These are phyloP conservation scores for Diadophis punctatus DNA, from an alignment of 2,113 vertebrate species.

Conservation along the genomic window DNA sequence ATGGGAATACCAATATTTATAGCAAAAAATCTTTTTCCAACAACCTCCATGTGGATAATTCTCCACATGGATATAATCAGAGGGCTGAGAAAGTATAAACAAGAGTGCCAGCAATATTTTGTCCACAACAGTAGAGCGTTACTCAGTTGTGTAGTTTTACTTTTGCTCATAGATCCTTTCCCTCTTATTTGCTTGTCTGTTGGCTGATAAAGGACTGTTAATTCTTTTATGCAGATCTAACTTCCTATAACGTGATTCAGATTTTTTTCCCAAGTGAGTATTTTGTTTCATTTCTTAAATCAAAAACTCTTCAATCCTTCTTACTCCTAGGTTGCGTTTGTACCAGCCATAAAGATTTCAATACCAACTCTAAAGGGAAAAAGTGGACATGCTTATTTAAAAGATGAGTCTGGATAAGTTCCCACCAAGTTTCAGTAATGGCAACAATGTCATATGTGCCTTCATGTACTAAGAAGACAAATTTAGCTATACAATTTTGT, in stretches of 20 bases:
- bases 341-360: background rate
- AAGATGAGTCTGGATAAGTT: background rate
- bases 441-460: background rate
- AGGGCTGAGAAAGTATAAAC: background rate
- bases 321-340: background rate
- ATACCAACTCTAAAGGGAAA: background rate
- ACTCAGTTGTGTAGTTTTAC: background rate
- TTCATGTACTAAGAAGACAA: background rate
- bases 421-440: background rate
- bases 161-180: background rate
- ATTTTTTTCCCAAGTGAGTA: background rate
- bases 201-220: background rate
- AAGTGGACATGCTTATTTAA: background rate
- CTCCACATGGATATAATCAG: background rate
- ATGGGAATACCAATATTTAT: background rate
- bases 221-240: background rate
- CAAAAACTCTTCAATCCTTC: background rate
- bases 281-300: background rate
- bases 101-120: background rate
- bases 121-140: background rate
- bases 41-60: background rate
- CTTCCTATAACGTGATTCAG: background rate
- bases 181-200: background rate
- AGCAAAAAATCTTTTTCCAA: background rate
- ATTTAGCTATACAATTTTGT: background rate